phyloP scores from a whole-genome alignment of 2,113 vertebrate genomes.

The Mustela nigripes region DNA sequence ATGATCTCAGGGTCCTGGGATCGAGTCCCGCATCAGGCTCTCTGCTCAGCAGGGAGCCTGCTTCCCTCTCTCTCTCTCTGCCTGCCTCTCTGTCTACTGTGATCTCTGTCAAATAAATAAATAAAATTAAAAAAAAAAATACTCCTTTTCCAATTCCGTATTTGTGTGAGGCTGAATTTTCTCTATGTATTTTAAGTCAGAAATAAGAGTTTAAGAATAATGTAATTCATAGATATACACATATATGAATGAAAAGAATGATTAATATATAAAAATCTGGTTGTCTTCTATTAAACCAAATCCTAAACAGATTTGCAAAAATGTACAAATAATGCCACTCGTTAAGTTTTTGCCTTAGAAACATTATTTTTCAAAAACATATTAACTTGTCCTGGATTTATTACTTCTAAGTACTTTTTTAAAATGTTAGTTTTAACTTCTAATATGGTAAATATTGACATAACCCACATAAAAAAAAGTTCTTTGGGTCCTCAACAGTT shows the following conservation, averaged over 20 bases:
- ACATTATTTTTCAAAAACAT: neutral
- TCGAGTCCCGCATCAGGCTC: no score
- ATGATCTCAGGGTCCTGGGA: no score
- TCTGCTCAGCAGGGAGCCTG: no score
- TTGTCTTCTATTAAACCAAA: neutral
- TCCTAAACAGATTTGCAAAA: neutral
- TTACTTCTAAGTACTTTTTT: neutral
- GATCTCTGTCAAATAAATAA: no score
- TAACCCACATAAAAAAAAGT: neutral
- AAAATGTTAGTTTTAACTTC: neutral
- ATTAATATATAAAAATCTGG: neutral
- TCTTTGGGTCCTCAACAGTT: neutral
- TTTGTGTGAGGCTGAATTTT: neutral
- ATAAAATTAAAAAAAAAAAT: no score
- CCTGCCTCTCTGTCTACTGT: no score
- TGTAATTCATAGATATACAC: neutral
- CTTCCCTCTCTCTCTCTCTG: no score
- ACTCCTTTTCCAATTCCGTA: neutral
- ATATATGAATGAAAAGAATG: neutral
- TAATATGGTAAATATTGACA: neutral
- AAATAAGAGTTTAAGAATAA: neutral
- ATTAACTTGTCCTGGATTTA: neutral
- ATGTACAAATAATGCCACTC: neutral
- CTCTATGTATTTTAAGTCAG: neutral
- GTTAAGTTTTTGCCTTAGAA: conserved; percentile 13